Conservation (phyloP, 2,888 invertebrate species). For the Gandaritis pyraliata region DNA sequence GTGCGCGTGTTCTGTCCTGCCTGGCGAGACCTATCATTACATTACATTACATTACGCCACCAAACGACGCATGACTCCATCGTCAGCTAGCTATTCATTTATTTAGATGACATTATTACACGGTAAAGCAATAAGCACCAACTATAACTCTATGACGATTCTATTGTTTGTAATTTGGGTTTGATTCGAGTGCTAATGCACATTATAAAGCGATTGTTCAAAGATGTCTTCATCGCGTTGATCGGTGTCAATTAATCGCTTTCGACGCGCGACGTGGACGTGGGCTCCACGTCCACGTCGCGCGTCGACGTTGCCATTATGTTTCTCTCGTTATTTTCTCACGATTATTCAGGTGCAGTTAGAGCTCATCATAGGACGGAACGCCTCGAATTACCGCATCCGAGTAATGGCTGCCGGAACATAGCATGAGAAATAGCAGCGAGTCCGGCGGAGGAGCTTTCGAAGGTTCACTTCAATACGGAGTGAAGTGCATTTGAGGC, state of each 20-base stretch:
- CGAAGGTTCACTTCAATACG: conserved; percentile 51
- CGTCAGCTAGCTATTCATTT: conserved; percentile 58
- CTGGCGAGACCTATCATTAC: conserved; percentile 39
- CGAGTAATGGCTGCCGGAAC: conserved; percentile 10
- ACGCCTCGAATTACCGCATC: conserved; percentile 3
- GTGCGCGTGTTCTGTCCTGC: conserved; percentile 29
- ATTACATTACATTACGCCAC: no score
- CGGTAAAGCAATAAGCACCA: conserved; percentile 56
- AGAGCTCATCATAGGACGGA: conserved; percentile 16
- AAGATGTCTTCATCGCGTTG: conserved; percentile 47
- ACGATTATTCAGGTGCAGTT: conserved; percentile 27
- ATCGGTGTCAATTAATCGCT: conserved; percentile 38
- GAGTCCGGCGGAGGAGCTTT: conserved; percentile 37
- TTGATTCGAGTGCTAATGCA: conserved; percentile 46
- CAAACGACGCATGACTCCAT: conserved; percentile 69
- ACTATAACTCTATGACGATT: conserved; percentile 58
- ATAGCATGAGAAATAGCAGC: conserved; percentile 1
- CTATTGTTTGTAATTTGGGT: conserved; percentile 44
- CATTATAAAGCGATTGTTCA: conserved; percentile 52
- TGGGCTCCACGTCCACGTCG: not conserved
- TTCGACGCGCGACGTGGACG: conserved; percentile 11
- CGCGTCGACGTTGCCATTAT: conserved; percentile 27
- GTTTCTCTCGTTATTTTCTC: conserved; percentile 33
- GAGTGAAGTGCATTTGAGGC: conserved; percentile 57
- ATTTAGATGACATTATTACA: conserved; percentile 63